A percentile compares a stretch with the other conserved stretches of the same genome.
Conservation (phyloP, 1,140 invertebrate genomes). For the Maniola jurtina region DNA sequence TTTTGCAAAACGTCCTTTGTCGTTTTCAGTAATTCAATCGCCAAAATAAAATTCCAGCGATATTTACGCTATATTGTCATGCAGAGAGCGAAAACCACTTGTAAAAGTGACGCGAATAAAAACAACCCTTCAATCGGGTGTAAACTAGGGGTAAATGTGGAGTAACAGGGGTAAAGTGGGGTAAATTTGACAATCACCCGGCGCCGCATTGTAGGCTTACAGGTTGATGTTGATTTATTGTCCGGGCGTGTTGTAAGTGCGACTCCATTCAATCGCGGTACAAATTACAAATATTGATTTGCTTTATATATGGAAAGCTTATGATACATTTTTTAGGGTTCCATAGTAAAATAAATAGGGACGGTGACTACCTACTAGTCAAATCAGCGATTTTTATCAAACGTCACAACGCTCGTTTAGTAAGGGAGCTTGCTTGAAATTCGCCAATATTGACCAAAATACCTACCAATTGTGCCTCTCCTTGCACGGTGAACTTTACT, state of each 20-base stretch:
- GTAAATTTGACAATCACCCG: background rate
- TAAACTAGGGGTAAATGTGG: background rate
- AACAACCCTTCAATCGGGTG: constrained; percentile 6
- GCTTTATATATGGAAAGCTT: background rate
- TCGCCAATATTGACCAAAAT: constrained; percentile 82
- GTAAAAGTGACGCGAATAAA: constrained; percentile 10
- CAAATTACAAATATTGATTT: constrained; percentile 20
- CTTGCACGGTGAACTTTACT: constrained; percentile 85
- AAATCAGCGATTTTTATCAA: too few species aligned
- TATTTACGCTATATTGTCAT: background rate
- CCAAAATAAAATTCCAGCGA: too few species aligned
- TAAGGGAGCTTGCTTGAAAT: too few species aligned
- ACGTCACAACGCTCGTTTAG: too few species aligned
- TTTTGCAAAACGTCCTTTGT: too few species aligned
- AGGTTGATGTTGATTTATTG: constrained; percentile 14
- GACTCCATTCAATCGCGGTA: background rate
- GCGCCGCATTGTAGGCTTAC: background rate
- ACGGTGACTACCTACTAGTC: too few species aligned
- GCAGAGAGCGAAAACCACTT: background rate
- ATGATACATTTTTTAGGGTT: background rate
- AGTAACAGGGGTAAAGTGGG: too few species aligned
- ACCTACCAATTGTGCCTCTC: constrained; percentile 82
- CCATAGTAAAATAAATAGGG: too few species aligned
- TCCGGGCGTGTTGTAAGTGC: constrained; percentile 12
- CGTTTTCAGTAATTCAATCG: too few species aligned